phyloP scores from a whole-genome alignment of 2,888 invertebrate genomes.

The Camponotus fellah region DNA sequence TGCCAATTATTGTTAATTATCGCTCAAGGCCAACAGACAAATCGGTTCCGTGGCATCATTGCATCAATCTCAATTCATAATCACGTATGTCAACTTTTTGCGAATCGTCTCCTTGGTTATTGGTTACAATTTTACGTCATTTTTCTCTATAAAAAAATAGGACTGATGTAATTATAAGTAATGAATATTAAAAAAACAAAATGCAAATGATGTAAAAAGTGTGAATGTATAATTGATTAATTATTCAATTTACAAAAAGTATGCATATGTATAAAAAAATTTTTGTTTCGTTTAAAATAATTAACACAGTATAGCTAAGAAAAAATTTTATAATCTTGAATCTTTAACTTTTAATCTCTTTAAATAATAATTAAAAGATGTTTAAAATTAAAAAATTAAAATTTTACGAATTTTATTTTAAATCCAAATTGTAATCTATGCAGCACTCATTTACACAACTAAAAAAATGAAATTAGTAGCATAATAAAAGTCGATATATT shows the following conservation, averaged over 20 bases:
- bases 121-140: neutral
- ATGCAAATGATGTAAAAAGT: neutral
- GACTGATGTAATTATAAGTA: neutral
- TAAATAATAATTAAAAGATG: too few species aligned
- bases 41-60: constrained; percentile 60
- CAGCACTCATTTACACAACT: neutral
- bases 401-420: neutral
- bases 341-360: too few species aligned
- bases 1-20: constrained; percentile 71
- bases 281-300: neutral
- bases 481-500: neutral
- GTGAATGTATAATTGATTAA: neutral
- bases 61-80: constrained; percentile 21
- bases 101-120: neutral
- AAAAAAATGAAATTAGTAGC: neutral
- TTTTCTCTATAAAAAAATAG: neutral
- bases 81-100: neutral
- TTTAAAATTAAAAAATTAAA: too few species aligned
- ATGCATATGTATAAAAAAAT: neutral
- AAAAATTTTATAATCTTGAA: too few species aligned
- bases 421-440: neutral
- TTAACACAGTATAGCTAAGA: too few species aligned
- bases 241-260: neutral
- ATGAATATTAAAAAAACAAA: neutral
- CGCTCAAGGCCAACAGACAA: constrained; percentile 68